Conservation (phyloP, 2,797 vertebrate genomes). For the Dryobates pubescens region DNA sequence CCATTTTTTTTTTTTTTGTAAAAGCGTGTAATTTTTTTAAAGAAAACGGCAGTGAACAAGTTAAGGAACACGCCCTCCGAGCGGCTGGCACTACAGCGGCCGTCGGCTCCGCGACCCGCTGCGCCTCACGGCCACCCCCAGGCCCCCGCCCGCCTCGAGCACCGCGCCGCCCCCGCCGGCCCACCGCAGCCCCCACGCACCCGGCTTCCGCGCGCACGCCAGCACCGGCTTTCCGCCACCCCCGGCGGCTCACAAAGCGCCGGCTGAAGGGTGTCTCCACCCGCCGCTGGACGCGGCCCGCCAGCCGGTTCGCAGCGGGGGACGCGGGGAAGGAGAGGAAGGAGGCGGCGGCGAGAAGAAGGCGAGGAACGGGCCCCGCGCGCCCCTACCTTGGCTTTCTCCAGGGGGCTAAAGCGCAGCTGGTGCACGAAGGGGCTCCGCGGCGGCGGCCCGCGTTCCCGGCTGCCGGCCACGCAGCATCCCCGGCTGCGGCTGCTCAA, state of each 20-base stretch:
- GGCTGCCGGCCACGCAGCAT: constrained; percentile 75
- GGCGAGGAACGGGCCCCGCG: neutral
- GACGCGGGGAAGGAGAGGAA: neutral
- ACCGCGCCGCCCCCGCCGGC: neutral
- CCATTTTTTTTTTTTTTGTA: too few species aligned
- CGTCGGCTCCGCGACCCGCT: neutral
- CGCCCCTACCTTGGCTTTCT: constrained; percentile 90
- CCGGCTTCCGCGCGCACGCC: neutral
- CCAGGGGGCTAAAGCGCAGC: constrained; percentile 85
- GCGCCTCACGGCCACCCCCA: neutral
- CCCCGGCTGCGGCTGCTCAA: constrained; percentile 78
- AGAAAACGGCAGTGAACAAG: neutral
- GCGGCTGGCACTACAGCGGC: neutral
- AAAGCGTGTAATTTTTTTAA: too few species aligned
- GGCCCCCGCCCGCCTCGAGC: neutral
- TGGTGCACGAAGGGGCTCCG: constrained; percentile 95
- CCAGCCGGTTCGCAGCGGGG: neutral
- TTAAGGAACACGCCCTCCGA: neutral
- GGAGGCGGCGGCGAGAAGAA: too few species aligned
- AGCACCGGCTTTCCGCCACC: neutral
- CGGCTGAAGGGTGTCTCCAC: neutral
- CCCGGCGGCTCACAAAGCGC: neutral
- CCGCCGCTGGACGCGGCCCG: constrained; percentile 7
- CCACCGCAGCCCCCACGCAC: neutral
- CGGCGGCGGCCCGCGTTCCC: constrained; percentile 84